Conservation (phyloP, 2,888 invertebrate genomes). For the Pheosia gnoma region DNA sequence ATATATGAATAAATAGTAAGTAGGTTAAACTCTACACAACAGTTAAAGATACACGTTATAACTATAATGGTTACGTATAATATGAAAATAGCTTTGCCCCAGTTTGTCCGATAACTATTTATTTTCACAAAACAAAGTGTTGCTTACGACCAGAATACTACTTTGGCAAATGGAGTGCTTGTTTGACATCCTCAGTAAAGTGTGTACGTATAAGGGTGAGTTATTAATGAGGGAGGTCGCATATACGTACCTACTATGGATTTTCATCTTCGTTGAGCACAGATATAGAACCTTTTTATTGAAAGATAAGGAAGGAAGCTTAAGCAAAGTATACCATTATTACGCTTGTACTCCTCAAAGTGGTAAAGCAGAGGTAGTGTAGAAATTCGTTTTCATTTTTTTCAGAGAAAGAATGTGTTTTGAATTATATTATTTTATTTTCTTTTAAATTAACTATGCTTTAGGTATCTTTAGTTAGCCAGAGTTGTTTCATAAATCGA, state of each 20-base stretch:
- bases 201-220: conserved; percentile 23
- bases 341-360: too few relatives aligned
- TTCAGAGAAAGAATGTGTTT: neutral
- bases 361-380: too few relatives aligned
- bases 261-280: too few relatives aligned
- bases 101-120: conserved; percentile 15
- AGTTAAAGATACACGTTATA: neutral
- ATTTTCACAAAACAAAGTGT: conserved; percentile 25
- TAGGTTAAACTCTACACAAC: neutral
- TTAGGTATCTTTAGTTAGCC: conserved; percentile 10
- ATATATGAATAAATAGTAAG: neutral
- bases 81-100: conserved; percentile 12
- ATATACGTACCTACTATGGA: neutral
- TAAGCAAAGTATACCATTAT: too few relatives aligned
- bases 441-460: conserved; percentile 10
- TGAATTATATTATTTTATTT: neutral
- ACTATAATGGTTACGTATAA: conserved; percentile 3
- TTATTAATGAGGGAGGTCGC: conserved; percentile 16
- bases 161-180: conserved; percentile 25
- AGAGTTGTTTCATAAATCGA: neutral
- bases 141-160: conserved; percentile 22
- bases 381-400: too few relatives aligned
- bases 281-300: too few relatives aligned
- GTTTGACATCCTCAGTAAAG: conserved; percentile 27
- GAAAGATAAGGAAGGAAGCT: too few relatives aligned